A percentile compares a stretch with the other conserved stretches of the same genome.
These are phyloP conservation scores for Drosophila nebulosa DNA, from an alignment of 1,140 invertebrate genomes.

Conservation along the genomic window DNA sequence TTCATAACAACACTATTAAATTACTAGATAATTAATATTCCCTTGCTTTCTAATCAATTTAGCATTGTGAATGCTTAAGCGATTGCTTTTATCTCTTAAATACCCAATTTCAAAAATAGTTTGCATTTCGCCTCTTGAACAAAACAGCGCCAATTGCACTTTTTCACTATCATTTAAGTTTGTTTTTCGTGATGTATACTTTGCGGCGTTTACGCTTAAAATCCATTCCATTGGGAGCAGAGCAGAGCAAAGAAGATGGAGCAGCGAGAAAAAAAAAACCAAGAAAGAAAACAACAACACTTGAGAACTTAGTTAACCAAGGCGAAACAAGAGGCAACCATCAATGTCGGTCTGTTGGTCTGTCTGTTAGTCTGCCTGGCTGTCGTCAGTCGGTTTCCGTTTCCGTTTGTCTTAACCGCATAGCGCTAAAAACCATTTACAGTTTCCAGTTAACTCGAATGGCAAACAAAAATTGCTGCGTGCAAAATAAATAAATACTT, in stretches of 20 bases:
- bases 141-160: neutral
- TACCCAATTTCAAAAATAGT: neutral
- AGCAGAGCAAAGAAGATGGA: neutral
- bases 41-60: no score
- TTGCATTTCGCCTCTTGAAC: neutral
- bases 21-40: no score
- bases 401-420: constrained; percentile 35
- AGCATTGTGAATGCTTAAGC: no score
- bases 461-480: constrained; percentile 55
- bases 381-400: neutral
- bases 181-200: constrained; percentile 5
- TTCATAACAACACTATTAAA: no score
- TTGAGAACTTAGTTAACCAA: constrained; percentile 53
- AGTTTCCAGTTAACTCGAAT: constrained; percentile 59
- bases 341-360: constrained; percentile 32
- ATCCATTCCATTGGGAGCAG: neutral
- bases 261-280: neutral
- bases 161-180: constrained; percentile 10
- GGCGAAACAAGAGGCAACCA: constrained; percentile 60
- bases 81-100: neutral
- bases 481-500: constrained; percentile 69
- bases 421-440: constrained; percentile 49
- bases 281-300: constrained; percentile 22
- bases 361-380: constrained; percentile 4
- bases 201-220: neutral